Percentiles rank a stretch among this genome's conserved stretches.
phyloP scores from a whole-genome alignment of 2,113 vertebrate genomes.

The Cyanoramphus novaezelandiae region DNA sequence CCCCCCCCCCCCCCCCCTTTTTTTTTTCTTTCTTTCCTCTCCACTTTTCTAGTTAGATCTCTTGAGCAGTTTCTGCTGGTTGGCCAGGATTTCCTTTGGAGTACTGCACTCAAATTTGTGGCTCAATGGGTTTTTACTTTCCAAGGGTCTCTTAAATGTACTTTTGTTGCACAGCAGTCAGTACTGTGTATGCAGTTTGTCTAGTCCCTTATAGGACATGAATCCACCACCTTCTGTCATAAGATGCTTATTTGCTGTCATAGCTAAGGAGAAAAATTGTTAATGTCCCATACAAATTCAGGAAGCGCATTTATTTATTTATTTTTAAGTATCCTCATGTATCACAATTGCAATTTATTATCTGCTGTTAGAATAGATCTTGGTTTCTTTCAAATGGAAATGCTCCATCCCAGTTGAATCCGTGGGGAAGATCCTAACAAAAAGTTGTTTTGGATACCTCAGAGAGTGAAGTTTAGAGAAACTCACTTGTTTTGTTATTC shows the following conservation, averaged over 20 bases:
- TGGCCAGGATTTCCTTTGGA: not conserved
- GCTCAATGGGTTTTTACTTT: not conserved
- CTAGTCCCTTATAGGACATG: not conserved
- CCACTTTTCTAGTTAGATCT: not conserved
- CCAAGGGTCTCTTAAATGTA: not conserved
- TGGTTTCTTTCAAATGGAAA: not conserved
- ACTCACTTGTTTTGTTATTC: not conserved
- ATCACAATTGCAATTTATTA: not conserved
- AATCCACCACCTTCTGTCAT: not conserved
- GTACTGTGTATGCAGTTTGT: not conserved
- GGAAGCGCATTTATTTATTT: not conserved
- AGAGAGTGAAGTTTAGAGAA: not conserved
- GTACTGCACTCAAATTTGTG: not conserved
- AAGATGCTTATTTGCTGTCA: not conserved
- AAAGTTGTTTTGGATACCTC: not conserved
- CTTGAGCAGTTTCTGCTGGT: not conserved
- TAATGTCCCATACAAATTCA: not conserved
- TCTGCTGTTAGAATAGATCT: not conserved
- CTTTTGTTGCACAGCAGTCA: not conserved
- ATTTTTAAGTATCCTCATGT: not conserved
- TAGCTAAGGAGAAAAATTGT: not conserved
- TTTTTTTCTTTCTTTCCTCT: not conserved
- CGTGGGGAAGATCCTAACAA: not conserved
- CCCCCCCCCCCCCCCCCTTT: not conserved
- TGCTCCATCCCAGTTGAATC: not conserved